These are phyloP conservation scores for Nudaria mundana DNA, from an alignment of 2,888 invertebrate genomes.

Conservation along the genomic window DNA sequence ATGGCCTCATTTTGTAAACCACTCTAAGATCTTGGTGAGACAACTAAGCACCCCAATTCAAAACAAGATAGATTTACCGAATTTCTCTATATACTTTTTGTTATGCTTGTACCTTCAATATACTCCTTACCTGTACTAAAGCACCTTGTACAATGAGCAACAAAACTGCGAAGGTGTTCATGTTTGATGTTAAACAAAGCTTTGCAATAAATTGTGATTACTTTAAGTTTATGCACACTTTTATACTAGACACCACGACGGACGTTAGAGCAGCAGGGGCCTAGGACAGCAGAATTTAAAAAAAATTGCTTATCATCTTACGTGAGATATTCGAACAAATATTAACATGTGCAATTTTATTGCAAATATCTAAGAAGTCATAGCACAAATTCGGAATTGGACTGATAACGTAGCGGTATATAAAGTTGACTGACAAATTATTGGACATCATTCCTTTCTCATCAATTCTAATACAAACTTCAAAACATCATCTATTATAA, in stretches of 20 bases:
- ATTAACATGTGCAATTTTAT: not conserved
- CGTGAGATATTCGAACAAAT: too few relatives aligned
- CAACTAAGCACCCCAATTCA: too few relatives aligned
- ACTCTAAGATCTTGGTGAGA: too few relatives aligned
- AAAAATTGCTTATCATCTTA: too few relatives aligned
- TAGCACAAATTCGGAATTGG: not conserved
- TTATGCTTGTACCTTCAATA: not conserved
- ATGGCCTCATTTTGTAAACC: too few relatives aligned
- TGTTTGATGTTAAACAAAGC: constrained; percentile 8
- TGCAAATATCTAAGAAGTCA: not conserved
- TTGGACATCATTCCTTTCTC: not conserved
- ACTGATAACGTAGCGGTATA: not conserved
- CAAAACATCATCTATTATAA: not conserved
- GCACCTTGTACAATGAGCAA: constrained; percentile 25
- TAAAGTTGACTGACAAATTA: not conserved
- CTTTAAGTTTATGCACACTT: not conserved
- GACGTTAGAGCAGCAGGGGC: too few relatives aligned
- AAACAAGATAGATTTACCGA: too few relatives aligned
- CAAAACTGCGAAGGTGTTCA: constrained; percentile 19
- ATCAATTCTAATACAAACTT: too few relatives aligned
- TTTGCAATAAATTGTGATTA: not conserved
- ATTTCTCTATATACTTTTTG: not conserved
- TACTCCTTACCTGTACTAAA: constrained; percentile 23
- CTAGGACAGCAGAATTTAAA: too few relatives aligned
- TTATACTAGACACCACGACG: not conserved